phyloP scores from a whole-genome alignment of 2,888 invertebrate species.

The Drosophila neoperkinsi region DNA sequence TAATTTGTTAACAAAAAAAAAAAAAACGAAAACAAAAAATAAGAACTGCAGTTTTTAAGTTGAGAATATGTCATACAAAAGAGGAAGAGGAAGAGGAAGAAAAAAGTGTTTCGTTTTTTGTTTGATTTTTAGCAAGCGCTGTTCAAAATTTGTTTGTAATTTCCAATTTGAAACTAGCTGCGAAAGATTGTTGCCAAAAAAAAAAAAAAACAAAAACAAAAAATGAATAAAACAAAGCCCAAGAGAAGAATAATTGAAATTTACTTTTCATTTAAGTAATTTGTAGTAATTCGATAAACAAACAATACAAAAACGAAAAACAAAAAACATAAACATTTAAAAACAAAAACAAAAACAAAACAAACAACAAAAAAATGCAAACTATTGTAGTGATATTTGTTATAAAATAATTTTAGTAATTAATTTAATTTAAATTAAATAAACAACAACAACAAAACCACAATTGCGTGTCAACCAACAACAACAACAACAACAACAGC shows the following conservation, averaged over 20 bases:
- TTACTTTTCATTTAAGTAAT: constrained; percentile 58
- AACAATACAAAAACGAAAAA: constrained; percentile 36
- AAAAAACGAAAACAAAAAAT: constrained; percentile 5
- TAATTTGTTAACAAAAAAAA: constrained; percentile 26
- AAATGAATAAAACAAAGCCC: constrained; percentile 13
- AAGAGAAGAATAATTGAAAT: constrained; percentile 45
- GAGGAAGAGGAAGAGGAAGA: neutral
- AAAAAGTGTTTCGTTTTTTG: constrained; percentile 29
- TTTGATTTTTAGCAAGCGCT: constrained; percentile 7
- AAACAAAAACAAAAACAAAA: constrained; percentile 68
- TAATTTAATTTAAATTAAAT: constrained; percentile 82
- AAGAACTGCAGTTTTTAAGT: constrained; percentile 14
- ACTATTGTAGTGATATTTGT: constrained; percentile 84
- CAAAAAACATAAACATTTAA: constrained; percentile 69
- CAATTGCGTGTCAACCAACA: constrained; percentile 19
- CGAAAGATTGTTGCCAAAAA: constrained; percentile 57
- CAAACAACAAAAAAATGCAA: constrained; percentile 77
- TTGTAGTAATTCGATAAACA: constrained; percentile 59
- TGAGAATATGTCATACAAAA: constrained; percentile 18
- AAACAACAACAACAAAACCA: constrained; percentile 49
- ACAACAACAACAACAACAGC: constrained; percentile 30
- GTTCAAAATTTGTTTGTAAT: constrained; percentile 27
- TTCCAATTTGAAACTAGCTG: constrained; percentile 51
- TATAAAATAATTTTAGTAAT: constrained; percentile 84
- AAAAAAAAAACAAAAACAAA: neutral